Percentiles rank a stretch among this genome's conserved stretches.
phyloP scores from a whole-genome alignment of 2,113 vertebrate species.

The Crotalus tigris region DNA sequence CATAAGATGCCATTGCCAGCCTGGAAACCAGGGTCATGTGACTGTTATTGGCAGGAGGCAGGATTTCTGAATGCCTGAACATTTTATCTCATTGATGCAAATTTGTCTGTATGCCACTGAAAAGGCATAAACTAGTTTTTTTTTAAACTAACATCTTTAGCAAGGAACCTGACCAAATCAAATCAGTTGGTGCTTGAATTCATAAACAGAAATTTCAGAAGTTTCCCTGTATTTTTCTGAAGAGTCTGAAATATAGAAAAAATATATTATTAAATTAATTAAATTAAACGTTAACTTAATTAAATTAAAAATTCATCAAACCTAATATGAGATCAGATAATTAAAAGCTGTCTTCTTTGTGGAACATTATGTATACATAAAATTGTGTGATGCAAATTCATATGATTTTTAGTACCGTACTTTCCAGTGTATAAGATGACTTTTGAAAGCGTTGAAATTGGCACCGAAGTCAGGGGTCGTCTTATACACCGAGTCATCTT shows the following conservation, averaged over 20 bases:
- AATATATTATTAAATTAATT: no score
- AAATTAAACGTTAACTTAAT: no score
- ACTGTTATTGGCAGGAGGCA: background rate
- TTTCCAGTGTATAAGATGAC: no score
- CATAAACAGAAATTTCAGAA: background rate
- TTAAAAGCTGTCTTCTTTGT: background rate
- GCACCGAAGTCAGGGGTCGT: no score
- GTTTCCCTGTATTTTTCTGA: background rate
- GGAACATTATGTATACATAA: background rate
- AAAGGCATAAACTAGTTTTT: background rate
- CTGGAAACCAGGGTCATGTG: background rate
- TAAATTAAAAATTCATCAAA: no score
- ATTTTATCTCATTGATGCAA: background rate
- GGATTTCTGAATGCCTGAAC: background rate
- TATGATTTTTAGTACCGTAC: no score
- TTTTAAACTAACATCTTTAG: background rate
- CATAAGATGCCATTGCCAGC: background rate
- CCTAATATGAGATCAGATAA: background rate
- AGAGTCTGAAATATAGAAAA: background rate
- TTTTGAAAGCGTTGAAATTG: no score
- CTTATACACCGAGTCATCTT: no score
- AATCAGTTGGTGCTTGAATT: background rate
- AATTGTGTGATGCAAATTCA: no score
- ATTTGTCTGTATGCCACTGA: background rate
- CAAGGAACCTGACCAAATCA: background rate